A percentile compares a stretch with the other conserved stretches of the same genome.
phyloP scores from a whole-genome alignment of 1,140 invertebrate species.

The Drosophila cardini region DNA sequence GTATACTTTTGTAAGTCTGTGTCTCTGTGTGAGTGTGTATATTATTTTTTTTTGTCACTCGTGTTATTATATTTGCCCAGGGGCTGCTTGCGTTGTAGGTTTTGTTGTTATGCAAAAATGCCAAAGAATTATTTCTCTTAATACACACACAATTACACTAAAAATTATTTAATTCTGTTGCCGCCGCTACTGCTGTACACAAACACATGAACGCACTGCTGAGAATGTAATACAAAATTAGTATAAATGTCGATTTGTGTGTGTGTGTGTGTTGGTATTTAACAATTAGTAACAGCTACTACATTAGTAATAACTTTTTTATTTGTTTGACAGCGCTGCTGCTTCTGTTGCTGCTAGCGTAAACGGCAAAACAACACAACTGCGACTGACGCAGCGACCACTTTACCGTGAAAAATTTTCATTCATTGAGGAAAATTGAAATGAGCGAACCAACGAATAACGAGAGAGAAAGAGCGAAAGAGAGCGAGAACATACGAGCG shows the following conservation, averaged over 20 bases:
- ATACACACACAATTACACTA: slow-evolving; percentile 53
- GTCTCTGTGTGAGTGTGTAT: slow-evolving; percentile 39
- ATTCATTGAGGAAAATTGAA: slow-evolving; percentile 83
- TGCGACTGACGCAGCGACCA: slow-evolving; percentile 58
- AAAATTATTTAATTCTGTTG: slow-evolving; percentile 55
- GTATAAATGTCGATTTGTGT: slow-evolving; percentile 39
- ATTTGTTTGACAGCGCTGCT: slow-evolving; percentile 41
- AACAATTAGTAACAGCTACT: slow-evolving; percentile 21
- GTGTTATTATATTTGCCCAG: slow-evolving; percentile 54
- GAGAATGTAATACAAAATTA: slow-evolving; percentile 42
- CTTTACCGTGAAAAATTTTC: slow-evolving; percentile 81
- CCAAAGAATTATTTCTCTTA: slow-evolving; percentile 57
- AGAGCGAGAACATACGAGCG: slow-evolving; percentile 6
- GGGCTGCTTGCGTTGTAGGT: slow-evolving; percentile 55
- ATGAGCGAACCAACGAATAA: slow-evolving; percentile 50
- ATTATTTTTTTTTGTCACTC: slow-evolving; percentile 42
- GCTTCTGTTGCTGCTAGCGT: slow-evolving; percentile 41
- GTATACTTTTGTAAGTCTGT: slow-evolving; percentile 45
- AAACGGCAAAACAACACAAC: slow-evolving; percentile 62
- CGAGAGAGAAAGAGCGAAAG: slow-evolving; percentile 13
- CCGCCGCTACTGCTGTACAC: slow-evolving; percentile 5
- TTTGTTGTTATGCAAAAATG: slow-evolving; percentile 78
- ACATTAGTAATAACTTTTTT: slow-evolving; percentile 14
- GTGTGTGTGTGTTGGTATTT: slow-evolving; percentile 16
- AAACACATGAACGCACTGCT: slow-evolving; percentile 24